Evolutionary conservation across 2,113 vertebrate species (phyloP).

Genomic region (Isurus oxyrinchus): DNA sequence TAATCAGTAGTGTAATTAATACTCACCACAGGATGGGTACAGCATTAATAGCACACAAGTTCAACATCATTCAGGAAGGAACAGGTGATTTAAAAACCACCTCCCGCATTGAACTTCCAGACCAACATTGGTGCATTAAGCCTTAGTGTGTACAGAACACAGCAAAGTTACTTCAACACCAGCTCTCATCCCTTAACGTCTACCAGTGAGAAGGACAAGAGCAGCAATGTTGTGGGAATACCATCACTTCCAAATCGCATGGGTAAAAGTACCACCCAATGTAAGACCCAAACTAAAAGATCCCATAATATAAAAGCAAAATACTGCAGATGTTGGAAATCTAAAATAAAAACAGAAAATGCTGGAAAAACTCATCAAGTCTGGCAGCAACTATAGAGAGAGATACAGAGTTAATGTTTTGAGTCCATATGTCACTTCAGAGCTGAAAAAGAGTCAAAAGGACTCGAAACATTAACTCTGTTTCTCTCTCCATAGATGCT

Average conservation of each 20-base stretch:
- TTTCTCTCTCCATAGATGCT: too few relatives aligned
- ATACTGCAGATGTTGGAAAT: too few relatives aligned
- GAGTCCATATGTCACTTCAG: too few relatives aligned
- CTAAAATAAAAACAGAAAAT: too few relatives aligned
- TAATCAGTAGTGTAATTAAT: not conserved
- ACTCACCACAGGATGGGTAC: not conserved
- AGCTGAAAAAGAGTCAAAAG: too few relatives aligned
- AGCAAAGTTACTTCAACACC: not conserved
- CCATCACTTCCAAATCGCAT: not conserved
- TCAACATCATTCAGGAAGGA: not conserved
- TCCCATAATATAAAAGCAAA: not conserved
- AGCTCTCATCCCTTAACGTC: not conserved
- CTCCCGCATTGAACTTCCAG: not conserved
- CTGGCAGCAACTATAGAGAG: too few relatives aligned
- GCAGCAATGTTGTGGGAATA: not conserved
- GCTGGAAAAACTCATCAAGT: too few relatives aligned
- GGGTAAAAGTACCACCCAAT: not conserved
- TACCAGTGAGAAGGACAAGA: not conserved
- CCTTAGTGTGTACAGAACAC: not conserved
- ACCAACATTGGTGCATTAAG: not conserved
- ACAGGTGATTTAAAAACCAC: not conserved
- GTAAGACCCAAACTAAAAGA: not conserved
- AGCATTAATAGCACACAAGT: not conserved
- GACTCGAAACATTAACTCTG: too few relatives aligned
- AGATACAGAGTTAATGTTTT: too few relatives aligned